phyloP scores from a whole-genome alignment of 1,140 invertebrate genomes.

The Drosophila pandora region DNA sequence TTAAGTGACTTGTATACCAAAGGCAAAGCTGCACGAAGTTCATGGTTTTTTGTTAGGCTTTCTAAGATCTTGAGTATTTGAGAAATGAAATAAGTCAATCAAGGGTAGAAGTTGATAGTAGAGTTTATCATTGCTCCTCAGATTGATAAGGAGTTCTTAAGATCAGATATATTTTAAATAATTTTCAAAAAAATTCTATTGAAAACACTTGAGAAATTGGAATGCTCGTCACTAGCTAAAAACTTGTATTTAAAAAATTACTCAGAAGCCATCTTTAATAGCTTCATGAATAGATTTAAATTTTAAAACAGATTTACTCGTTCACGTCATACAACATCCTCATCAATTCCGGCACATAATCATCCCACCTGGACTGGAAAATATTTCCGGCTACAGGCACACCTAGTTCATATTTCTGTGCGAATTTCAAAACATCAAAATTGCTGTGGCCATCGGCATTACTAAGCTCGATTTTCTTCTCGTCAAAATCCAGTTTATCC shows the following conservation, averaged over 20 bases:
- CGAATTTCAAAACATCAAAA: constrained; percentile 90
- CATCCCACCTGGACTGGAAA: constrained; percentile 94
- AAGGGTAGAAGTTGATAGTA: constrained; percentile 5
- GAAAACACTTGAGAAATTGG: constrained; percentile 4
- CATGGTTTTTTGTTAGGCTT: constrained; percentile 17
- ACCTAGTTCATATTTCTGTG: constrained; percentile 89
- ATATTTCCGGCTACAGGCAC: constrained; percentile 93
- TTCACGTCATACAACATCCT: constrained; percentile 50
- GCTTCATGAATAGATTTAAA: too few species aligned
- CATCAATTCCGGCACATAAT: constrained; percentile 89
- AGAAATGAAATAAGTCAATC: constrained; percentile 70
- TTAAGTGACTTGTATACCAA: constrained; percentile 80
- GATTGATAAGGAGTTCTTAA: background rate
- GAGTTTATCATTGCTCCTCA: constrained; percentile 9
- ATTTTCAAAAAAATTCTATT: too few species aligned
- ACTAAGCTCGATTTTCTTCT: constrained; percentile 84
- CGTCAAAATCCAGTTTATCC: constrained; percentile 62
- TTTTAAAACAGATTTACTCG: constrained; percentile 17
- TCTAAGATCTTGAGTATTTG: constrained; percentile 29
- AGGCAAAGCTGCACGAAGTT: constrained; percentile 58
- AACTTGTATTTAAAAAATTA: constrained; percentile 11
- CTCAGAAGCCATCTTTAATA: too few species aligned
- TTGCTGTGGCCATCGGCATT: constrained; percentile 89
- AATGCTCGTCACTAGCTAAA: constrained; percentile 33
- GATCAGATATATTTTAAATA: too few species aligned